Evolutionary conservation across 2,113 vertebrate genomes (phyloP), one percentile per base, ranked within the genome.

Genomic region (Macaca mulatta): DNA sequence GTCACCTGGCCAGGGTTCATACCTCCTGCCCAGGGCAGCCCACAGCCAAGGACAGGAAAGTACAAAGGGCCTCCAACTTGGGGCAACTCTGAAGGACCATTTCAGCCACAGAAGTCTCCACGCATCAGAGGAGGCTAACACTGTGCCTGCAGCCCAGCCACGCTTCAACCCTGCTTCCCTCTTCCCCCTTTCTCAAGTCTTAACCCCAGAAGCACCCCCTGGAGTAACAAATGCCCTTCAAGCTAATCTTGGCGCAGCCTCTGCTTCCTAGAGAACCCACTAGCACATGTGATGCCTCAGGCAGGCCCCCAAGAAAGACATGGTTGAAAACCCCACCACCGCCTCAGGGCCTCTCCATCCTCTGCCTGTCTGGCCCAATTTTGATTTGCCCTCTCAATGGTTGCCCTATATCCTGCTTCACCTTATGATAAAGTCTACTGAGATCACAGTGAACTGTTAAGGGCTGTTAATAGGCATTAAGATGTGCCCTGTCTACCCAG

Each of bases 261-360:
- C 69, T 48, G 78, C 55, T 72, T 25, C 64, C 89, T 23, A 38
- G 13, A 38, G 64, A 84, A 11, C 48, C 13, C n/a, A 70, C 22
- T 32, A 11, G 18, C 67, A 27, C 0, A 12, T 16, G 27, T 2
- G 40, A 43, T 1, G 35, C 6, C 16, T 1, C 0, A 9, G 61
- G n/a, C 17, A 70, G 57, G 55, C 5, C 64, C 17, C 10, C 48
- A 8, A 3, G n/a, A 35, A 22, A 84, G 69, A 59, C 3, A 1
- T 1, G 16, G 30, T 16, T 13, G 32, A 64, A 72, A 12, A 64
- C 11, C 27, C 27, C 27, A 12, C 25, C 2, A 8, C 7, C 17
- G 55, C 27, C 94, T n/a, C n/a, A 4, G 4, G 38, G 52, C n/a
- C 35, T 72, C 77, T 50, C 48, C 35, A 2, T 59, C 50, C 43